Conservation (phyloP, 2,888 invertebrate species). For the Anticlea derivata region DNA sequence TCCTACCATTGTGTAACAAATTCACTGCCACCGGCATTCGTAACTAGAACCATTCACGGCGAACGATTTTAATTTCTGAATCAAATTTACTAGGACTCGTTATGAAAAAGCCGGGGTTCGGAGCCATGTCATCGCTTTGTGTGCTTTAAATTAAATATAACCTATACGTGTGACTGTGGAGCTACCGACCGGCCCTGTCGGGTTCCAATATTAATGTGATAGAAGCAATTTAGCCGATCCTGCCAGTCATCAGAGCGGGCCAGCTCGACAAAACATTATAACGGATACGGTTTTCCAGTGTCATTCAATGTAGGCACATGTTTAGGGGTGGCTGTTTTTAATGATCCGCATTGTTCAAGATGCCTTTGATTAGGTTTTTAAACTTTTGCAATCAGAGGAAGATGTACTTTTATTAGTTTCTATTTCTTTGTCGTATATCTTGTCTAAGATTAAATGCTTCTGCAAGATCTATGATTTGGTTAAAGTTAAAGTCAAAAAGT, state of each 20-base stretch:
- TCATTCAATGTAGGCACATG: conserved; percentile 48
- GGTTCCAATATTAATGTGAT: conserved; percentile 64
- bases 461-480: no score
- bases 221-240: conserved; percentile 69
- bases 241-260: conserved; percentile 70
- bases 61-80: conserved; percentile 54
- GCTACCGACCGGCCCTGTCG: conserved; percentile 56
- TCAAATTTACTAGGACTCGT: conserved; percentile 61
- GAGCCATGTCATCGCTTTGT: conserved; percentile 77
- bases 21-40: conserved; percentile 47
- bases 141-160: conserved; percentile 78
- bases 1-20: conserved; percentile 39
- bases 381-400: conserved; percentile 17
- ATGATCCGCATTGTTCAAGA: conserved; percentile 40
- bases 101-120: conserved; percentile 65
- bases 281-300: conserved; percentile 51
- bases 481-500: no score
- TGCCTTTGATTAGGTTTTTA: conserved; percentile 16
- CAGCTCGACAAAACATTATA: conserved; percentile 49
- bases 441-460: no score
- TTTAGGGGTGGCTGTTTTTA: conserved; percentile 48
- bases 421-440: no score
- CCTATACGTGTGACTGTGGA: conserved; percentile 61
- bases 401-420: no score
- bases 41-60: conserved; percentile 51